phyloP scores from a whole-genome alignment of 2,797 vertebrate genomes.

The Thripadectes ignobilis region DNA sequence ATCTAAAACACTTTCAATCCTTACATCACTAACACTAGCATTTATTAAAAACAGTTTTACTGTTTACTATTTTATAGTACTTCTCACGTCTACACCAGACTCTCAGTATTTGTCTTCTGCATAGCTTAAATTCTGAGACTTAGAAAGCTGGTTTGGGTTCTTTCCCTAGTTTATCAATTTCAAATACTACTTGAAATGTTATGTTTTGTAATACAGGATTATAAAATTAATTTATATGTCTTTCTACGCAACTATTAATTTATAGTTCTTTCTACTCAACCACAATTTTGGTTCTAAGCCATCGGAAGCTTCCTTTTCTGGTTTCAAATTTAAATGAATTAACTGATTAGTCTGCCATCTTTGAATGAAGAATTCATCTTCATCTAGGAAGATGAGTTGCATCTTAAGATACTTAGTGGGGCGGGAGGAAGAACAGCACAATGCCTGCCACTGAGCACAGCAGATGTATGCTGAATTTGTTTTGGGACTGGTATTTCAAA shows the following conservation, averaged over 20 bases:
- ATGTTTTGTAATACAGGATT: not conserved
- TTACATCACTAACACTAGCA: not conserved
- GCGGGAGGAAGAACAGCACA: not conserved
- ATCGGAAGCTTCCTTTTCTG: not conserved
- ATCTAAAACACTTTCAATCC: not conserved
- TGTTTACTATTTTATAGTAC: not conserved
- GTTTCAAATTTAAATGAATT: not conserved
- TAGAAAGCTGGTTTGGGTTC: not conserved
- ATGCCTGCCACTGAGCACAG: not conserved
- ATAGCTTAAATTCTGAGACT: not conserved
- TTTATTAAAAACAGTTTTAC: not conserved
- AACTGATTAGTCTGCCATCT: not conserved
- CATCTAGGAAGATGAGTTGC: not conserved
- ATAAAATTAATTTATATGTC: not conserved
- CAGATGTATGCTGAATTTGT: not conserved
- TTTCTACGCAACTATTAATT: not conserved
- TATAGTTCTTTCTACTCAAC: not conserved
- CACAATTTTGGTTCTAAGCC: not conserved
- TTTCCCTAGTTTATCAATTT: not conserved
- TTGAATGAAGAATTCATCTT: not conserved
- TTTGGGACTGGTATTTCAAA: not conserved
- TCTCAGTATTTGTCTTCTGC: not conserved
- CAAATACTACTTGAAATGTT: not conserved
- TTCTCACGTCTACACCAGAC: not conserved
- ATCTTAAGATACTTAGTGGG: not conserved